phyloP scores from a whole-genome alignment of 1,140 invertebrate species.

The Vanessa atalanta region DNA sequence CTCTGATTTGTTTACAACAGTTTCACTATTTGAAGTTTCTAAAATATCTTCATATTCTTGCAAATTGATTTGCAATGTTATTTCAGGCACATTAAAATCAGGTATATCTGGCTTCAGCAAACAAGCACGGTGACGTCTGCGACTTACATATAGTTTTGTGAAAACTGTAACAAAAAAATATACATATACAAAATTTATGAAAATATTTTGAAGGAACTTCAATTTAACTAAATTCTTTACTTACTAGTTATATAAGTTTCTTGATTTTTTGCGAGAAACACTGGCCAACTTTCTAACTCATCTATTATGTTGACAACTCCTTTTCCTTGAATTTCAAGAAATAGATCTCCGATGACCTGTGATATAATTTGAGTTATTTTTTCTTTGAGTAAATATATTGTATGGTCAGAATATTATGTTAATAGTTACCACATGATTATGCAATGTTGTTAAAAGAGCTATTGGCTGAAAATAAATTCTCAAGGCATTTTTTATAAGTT shows the following conservation, averaged over 20 bases:
- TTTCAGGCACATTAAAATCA: slow-evolving; percentile 37
- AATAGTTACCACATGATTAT: slow-evolving; percentile 55
- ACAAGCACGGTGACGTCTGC: slow-evolving; percentile 51
- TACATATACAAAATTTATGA: not conserved
- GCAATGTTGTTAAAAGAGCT: slow-evolving; percentile 46
- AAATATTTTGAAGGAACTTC: not conserved
- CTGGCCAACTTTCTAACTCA: slow-evolving; percentile 54
- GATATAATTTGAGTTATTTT: no score
- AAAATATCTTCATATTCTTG: slow-evolving; percentile 26
- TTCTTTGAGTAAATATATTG: no score
- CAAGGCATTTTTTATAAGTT: slow-evolving; percentile 42
- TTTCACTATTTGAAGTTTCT: not conserved
- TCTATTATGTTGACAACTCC: slow-evolving; percentile 49
- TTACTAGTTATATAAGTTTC: slow-evolving; percentile 54
- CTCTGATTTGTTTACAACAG: not conserved
- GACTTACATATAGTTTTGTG: slow-evolving; percentile 43
- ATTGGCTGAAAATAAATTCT: slow-evolving; percentile 49
- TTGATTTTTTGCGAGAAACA: slow-evolving; percentile 53
- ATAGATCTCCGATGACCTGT: slow-evolving; percentile 58
- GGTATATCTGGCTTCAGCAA: slow-evolving; percentile 48
- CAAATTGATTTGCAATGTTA: slow-evolving; percentile 38
- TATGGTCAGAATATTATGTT: no score
- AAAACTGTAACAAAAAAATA: slow-evolving; percentile 45
- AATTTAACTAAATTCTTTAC: slow-evolving; percentile 2
- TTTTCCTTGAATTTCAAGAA: slow-evolving; percentile 41